Evolutionary conservation across 2,113 vertebrate genomes (phyloP).

Genomic region (Upupa epops): DNA sequence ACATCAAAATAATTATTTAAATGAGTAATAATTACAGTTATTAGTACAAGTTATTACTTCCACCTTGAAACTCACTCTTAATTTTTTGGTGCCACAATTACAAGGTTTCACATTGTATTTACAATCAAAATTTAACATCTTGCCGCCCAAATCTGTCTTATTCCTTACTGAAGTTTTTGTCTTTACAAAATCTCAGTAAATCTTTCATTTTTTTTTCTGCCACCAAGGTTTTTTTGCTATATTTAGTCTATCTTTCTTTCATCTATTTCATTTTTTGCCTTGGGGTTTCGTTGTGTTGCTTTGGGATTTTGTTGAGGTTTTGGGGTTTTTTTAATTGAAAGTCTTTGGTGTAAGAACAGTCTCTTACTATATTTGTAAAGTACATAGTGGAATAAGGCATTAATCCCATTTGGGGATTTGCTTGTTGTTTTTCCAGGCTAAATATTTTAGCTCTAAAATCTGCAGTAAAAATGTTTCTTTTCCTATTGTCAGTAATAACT

Average conservation of each 20-base stretch:
- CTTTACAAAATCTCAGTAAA: background rate
- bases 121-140: background rate
- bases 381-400: background rate
- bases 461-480: background rate
- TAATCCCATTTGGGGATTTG: background rate
- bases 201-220: background rate
- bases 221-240: background rate
- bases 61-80: background rate
- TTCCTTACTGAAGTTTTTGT: background rate
- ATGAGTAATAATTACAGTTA: background rate
- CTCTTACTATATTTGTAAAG: background rate
- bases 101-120: background rate
- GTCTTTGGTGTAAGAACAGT: background rate
- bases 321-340: background rate
- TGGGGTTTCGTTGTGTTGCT: background rate
- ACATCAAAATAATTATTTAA: background rate
- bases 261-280: background rate
- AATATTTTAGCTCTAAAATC: background rate
- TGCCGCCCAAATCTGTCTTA: background rate
- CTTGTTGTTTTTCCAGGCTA: background rate
- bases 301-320: background rate
- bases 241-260: background rate
- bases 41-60: background rate
- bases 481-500: background rate
- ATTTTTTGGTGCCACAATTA: background rate